These are phyloP conservation scores for Gisinianus flammeolus DNA, from an alignment of 2,888 invertebrate genomes.

Conservation along the genomic window DNA sequence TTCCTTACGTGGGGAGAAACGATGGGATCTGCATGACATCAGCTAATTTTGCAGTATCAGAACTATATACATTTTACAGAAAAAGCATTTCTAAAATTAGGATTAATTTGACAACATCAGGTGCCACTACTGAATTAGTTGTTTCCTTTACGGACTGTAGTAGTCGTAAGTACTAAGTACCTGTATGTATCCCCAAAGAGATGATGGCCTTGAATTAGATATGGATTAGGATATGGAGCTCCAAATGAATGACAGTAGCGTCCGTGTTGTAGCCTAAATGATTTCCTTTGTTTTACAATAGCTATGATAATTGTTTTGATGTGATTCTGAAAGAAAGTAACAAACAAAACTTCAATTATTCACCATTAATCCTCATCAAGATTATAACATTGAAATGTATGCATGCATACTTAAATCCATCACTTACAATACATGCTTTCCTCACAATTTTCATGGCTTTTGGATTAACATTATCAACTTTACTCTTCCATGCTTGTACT, in stretches of 20 bases:
- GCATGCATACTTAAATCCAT: neutral
- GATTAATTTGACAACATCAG: no score
- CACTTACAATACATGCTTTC: constrained; percentile 41
- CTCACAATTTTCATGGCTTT: constrained; percentile 40
- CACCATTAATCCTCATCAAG: no score
- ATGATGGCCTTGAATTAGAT: constrained; percentile 48
- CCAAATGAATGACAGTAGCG: constrained; percentile 46
- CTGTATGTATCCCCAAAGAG: constrained; percentile 47
- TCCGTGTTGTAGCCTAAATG: constrained; percentile 49
- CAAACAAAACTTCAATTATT: neutral
- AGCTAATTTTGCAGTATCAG: constrained; percentile 50
- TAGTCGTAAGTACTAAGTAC: constrained; percentile 32
- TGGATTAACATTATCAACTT: constrained; percentile 43
- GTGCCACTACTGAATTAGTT: no score
- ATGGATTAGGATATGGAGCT: constrained; percentile 51
- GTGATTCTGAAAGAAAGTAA: constrained; percentile 41
- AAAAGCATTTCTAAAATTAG: no score
- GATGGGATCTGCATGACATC: constrained; percentile 53
- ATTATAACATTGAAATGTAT: no score
- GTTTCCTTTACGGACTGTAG: no score
- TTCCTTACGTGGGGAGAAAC: constrained; percentile 40
- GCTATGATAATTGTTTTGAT: constrained; percentile 42
- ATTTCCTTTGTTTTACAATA: constrained; percentile 44
- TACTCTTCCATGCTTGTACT: constrained; percentile 47
- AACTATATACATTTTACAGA: constrained; percentile 24